phyloP scores from a whole-genome alignment of 1,140 invertebrate species.

The Drosophila pachea region DNA sequence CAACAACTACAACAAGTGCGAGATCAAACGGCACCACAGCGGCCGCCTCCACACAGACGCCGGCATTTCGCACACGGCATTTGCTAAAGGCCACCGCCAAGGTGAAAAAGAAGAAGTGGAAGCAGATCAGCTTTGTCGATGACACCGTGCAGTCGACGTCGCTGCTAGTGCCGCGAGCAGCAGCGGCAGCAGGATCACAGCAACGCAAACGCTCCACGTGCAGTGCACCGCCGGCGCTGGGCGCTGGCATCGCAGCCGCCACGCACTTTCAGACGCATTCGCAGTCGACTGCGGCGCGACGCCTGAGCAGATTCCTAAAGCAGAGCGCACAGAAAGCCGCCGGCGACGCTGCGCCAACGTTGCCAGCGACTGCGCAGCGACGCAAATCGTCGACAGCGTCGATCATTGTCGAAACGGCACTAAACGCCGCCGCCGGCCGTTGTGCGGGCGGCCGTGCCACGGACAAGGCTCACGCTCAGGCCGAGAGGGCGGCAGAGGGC shows the following conservation, averaged over 20 bases:
- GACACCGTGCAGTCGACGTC: slow-evolving; percentile 49
- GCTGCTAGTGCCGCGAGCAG: slow-evolving; percentile 34
- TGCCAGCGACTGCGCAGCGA: slow-evolving; percentile 22
- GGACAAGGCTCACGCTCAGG: slow-evolving; percentile 13
- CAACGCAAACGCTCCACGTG: slow-evolving; percentile 63
- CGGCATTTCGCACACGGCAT: slow-evolving; percentile 54
- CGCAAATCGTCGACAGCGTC: slow-evolving; percentile 70
- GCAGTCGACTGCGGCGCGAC: slow-evolving; percentile 41
- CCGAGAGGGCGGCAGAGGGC: slow-evolving; percentile 22
- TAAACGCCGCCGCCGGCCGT: slow-evolving; percentile 51
- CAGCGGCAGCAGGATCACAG: slow-evolving; percentile 15
- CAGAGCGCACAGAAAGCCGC: slow-evolving; percentile 30
- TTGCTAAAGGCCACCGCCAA: slow-evolving; percentile 70
- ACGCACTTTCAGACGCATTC: slow-evolving; percentile 7
- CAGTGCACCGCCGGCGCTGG: slow-evolving; percentile 61
- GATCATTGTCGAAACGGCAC: slow-evolving; percentile 57
- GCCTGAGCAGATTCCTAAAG: slow-evolving; percentile 53
- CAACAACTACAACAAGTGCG: slow-evolving; percentile 23
- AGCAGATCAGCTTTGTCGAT: slow-evolving; percentile 67
- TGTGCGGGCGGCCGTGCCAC: slow-evolving; percentile 28
- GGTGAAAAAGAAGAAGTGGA: slow-evolving; percentile 74
- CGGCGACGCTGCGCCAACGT: slow-evolving; percentile 6
- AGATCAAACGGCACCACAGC: slow-evolving; percentile 30
- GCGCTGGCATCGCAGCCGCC: slow-evolving; percentile 11
- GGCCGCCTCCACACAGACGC: slow-evolving; percentile 45